Conservation (phyloP, 1,140 invertebrate genomes). For the Ridgeia piscesae region DNA sequence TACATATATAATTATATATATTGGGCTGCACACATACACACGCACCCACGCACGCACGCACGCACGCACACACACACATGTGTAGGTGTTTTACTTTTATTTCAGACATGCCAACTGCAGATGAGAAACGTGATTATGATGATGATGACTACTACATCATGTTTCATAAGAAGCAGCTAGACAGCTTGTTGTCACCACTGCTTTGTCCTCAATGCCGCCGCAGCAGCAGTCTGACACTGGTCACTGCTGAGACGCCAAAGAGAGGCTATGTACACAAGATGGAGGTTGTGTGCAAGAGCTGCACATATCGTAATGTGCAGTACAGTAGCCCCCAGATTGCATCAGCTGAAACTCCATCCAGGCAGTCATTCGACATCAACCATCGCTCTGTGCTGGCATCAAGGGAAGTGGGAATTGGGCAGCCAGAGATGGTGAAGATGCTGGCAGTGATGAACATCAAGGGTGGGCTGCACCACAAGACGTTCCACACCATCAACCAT, state of each 20-base stretch:
- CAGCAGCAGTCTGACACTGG: neutral
- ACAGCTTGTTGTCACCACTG: neutral
- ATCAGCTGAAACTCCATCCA: neutral
- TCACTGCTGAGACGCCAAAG: neutral
- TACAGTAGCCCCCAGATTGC: neutral
- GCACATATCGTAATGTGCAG: neutral
- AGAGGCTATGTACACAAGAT: neutral
- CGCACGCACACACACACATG: too few relatives aligned
- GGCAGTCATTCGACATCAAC: neutral
- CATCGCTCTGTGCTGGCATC: neutral
- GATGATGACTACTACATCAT: neutral
- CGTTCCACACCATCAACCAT: neutral
- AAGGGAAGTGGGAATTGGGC: neutral
- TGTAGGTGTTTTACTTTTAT: neutral
- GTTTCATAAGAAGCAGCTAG: neutral
- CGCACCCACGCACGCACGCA: too few relatives aligned
- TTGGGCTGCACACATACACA: too few relatives aligned
- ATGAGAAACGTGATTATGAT: neutral
- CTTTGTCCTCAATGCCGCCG: neutral
- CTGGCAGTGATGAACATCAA: neutral
- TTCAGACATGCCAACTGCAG: neutral
- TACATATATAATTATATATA: too few relatives aligned
- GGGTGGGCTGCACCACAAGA: neutral
- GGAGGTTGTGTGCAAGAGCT: neutral
- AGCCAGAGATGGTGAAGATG: neutral